phyloP scores from a whole-genome alignment of 2,888 invertebrate species.

The Stenurella melanura region DNA sequence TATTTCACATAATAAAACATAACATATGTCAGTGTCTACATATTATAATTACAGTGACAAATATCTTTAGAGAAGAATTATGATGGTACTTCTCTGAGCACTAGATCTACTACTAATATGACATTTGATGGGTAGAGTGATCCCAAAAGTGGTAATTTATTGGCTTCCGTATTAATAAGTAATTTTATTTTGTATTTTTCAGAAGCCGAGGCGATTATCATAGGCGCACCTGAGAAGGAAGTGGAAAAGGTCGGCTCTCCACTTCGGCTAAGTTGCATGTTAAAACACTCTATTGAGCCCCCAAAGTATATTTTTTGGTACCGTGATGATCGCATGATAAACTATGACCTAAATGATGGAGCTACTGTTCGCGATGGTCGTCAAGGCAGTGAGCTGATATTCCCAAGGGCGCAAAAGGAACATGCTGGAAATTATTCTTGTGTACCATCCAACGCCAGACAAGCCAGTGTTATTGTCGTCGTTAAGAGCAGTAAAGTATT shows the following conservation, averaged over 20 bases:
- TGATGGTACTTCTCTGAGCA: too few relatives aligned
- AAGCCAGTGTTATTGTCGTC: constrained; percentile 80
- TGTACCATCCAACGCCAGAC: constrained; percentile 85
- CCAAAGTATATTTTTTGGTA: constrained; percentile 88
- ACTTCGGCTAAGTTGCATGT: constrained; percentile 82
- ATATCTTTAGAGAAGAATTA: too few relatives aligned
- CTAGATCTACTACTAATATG: too few relatives aligned
- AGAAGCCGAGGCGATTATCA: constrained; percentile 83
- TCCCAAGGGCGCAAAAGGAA: constrained; percentile 75
- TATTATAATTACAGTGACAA: too few relatives aligned
- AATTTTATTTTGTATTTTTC: constrained; percentile 59
- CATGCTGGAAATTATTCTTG: constrained; percentile 90
- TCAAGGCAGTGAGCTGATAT: constrained; percentile 74
- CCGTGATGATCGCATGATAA: constrained; percentile 89
- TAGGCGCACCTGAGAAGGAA: constrained; percentile 75
- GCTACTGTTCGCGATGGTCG: constrained; percentile 74
- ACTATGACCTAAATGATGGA: constrained; percentile 83
- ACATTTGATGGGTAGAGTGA: too few relatives aligned
- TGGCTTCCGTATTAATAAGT: too few relatives aligned
- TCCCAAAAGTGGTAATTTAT: too few relatives aligned
- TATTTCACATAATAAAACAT: too few relatives aligned
- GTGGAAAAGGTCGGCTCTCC: constrained; percentile 76
- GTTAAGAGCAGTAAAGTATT: constrained; percentile 43
- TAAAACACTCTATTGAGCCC: constrained; percentile 81
- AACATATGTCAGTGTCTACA: too few relatives aligned